Percentiles rank a stretch among this genome's conserved stretches.
phyloP scores from a whole-genome alignment of 2,113 vertebrate genomes.

The Blennius ocellaris region DNA sequence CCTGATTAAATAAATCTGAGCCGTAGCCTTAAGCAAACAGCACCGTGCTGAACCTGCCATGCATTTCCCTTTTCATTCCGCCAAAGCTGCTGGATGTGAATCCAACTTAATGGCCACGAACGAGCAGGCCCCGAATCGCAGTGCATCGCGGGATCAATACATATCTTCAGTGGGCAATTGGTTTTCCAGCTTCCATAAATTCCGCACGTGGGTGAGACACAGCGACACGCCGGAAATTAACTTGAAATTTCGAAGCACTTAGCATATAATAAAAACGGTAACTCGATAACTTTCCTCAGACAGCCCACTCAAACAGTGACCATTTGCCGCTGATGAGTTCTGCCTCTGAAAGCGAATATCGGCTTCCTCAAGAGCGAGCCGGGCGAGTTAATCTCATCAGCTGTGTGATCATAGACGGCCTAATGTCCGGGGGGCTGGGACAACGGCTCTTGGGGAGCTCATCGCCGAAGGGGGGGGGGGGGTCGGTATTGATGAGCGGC shows the following conservation, averaged over 20 bases:
- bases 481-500: slow-evolving; percentile 47
- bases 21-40: too few species aligned
- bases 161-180: slow-evolving; percentile 18
- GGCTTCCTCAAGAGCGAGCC: slow-evolving; percentile 27
- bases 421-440: slow-evolving; percentile 33
- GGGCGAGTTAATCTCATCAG: slow-evolving; percentile 58
- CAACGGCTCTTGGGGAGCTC: slow-evolving; percentile 35
- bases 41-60: too few species aligned
- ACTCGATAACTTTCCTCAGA: slow-evolving; percentile 44
- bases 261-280: slow-evolving; percentile 31
- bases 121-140: not conserved
- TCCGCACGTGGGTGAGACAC: slow-evolving; percentile 36
- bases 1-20: too few species aligned
- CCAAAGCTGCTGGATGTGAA: not conserved
- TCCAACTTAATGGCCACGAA: not conserved
- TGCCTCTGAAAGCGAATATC: slow-evolving; percentile 36
- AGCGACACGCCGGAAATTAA: slow-evolving; percentile 20
- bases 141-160: not conserved
- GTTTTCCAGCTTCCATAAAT: slow-evolving; percentile 13
- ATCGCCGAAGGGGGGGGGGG: slow-evolving; percentile 17
- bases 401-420: slow-evolving; percentile 37
- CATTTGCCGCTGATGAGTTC: slow-evolving; percentile 43
- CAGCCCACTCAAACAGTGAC: slow-evolving; percentile 35
- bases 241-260: slow-evolving; percentile 45
- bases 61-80: not conserved